These are phyloP conservation scores for Sebastes trivittatus DNA, from an alignment of 2,797 vertebrate genomes.

Conservation along the genomic window DNA sequence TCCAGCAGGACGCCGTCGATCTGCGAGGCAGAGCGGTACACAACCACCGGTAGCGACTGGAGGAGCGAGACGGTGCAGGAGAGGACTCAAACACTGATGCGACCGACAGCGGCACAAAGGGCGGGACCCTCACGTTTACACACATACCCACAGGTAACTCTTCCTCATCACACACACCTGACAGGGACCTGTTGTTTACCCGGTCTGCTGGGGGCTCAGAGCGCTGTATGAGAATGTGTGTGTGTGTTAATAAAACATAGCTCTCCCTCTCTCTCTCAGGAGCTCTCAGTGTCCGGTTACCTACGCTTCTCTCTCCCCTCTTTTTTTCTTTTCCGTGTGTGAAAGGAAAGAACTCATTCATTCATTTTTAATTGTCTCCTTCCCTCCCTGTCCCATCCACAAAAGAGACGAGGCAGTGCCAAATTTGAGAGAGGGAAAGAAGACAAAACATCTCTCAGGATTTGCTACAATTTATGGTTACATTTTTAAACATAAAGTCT, in stretches of 20 bases:
- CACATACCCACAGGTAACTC: constrained; percentile 33
- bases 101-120: constrained; percentile 3
- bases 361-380: constrained; percentile 83
- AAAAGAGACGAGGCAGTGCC: constrained; percentile 20
- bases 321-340: constrained; percentile 70
- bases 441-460: constrained; percentile 24
- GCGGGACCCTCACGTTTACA: constrained; percentile 23
- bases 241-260: constrained; percentile 17
- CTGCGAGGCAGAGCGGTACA: constrained; percentile 72
- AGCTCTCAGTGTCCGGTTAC: constrained; percentile 77
- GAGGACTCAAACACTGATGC: constrained; percentile 52
- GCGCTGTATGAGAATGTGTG: constrained; percentile 38
- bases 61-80: constrained; percentile 65
- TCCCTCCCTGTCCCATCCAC: constrained; percentile 40
- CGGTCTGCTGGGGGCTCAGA: constrained; percentile 34
- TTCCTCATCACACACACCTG: constrained; percentile 45
- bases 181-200: constrained; percentile 62
- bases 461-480: neutral
- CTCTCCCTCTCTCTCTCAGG: constrained; percentile 39
- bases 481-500: neutral
- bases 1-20: constrained; percentile 69
- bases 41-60: constrained; percentile 67
- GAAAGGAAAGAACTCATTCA: constrained; percentile 82
- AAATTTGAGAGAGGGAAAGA: constrained; percentile 15
- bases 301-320: constrained; percentile 46